Evolutionary conservation across 1,140 invertebrate genomes (phyloP), one percentile per base, ranked within the genome.

Genomic region (Eulimnadia texana): DNA sequence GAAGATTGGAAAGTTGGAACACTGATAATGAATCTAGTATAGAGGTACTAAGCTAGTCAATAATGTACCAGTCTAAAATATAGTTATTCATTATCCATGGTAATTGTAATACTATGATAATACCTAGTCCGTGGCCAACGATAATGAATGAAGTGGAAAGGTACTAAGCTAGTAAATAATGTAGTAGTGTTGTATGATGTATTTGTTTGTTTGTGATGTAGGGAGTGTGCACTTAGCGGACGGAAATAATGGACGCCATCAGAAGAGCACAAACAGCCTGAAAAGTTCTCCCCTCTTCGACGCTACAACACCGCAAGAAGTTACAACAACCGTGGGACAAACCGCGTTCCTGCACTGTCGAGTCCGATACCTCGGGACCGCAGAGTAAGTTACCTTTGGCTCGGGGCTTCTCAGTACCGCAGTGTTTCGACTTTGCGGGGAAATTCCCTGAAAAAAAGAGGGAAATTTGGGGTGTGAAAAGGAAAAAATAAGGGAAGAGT

Each of bases 281-380:
- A 42, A 42, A 42, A 42, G 33, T 33, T 33, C 55, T 23, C 55
- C 55, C 28, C 28, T 42, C 24, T 58, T 58, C 29, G 55, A 58
- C 55, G 20, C 24, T 10, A 42, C 24, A 27, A 58, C 55, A 16
- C 24, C 55, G 13, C 55, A 58, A 55, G 88, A 91, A 69, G 82
- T 86, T 62, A 88, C 86, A 61, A 85, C 86, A 53, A 89, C 87
- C 53, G 85, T 90, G 58, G 88, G 88, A 19, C 86, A 90, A 74
- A 84, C 85, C 50, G 87, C 87, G 24, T 83, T 87, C 69, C 77
- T 92, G n/a, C 85, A 90, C 72, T 91, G 88, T 74, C 77, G 84
- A 68, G 87, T 90, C 50, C 64, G 68, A 20, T 67, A 71, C 55
- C 47, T 82, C 52, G 79, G 79, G 81, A 82, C 68, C 72, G 80